A percentile compares a stretch with the other conserved stretches of the same genome.
These are phyloP conservation scores for Lycodopsis pacificus DNA, from an alignment of 2,797 vertebrate species.

Conservation along the genomic window DNA sequence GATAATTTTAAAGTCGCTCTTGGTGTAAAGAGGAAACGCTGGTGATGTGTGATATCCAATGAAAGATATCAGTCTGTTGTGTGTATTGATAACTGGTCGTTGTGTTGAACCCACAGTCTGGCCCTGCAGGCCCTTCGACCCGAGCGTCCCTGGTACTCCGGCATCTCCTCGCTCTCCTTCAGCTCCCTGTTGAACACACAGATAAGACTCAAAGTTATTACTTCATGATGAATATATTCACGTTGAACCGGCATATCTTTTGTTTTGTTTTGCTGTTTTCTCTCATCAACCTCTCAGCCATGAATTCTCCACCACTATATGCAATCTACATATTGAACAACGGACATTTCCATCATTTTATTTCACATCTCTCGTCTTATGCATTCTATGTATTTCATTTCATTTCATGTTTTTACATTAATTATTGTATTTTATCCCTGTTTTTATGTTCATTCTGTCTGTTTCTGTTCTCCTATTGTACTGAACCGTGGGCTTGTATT, in stretches of 20 bases:
- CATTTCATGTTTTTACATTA: neutral
- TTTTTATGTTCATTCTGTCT: neutral
- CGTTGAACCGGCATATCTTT: neutral
- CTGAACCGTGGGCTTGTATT: neutral
- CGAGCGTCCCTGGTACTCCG: constrained; percentile 80
- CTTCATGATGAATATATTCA: neutral
- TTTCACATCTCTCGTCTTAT: neutral
- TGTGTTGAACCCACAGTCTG: constrained; percentile 69
- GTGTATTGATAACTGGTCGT: neutral
- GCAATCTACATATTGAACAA: neutral
- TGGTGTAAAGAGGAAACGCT: neutral
- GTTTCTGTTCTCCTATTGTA: neutral
- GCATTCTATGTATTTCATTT: neutral
- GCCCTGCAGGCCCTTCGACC: constrained; percentile 80
- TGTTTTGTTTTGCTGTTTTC: neutral
- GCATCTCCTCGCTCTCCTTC: constrained; percentile 80
- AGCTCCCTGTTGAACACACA: constrained; percentile 72
- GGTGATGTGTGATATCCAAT: neutral
- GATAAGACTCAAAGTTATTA: neutral
- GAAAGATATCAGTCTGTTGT: neutral
- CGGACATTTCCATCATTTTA: neutral
- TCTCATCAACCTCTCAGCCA: neutral
- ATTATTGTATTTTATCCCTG: neutral
- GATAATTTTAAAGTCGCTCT: neutral
- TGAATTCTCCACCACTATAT: no score